phyloP scores from a whole-genome alignment of 2,888 invertebrate species.

The Mechanitis mazaeus region DNA sequence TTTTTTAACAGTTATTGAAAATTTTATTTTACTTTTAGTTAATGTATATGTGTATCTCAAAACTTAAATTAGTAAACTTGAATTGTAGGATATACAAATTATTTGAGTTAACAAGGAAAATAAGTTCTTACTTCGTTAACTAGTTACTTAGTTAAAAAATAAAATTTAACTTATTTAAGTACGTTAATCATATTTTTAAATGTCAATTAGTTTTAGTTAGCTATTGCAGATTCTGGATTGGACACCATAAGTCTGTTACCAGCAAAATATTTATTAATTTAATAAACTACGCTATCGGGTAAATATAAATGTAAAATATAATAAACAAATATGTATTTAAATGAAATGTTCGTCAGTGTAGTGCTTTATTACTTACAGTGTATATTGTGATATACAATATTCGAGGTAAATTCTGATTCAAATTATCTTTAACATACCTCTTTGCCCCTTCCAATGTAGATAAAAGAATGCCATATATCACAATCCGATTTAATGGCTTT shows the following conservation, averaged over 20 bases:
- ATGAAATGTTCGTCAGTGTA: constrained; percentile 1
- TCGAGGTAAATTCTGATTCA: constrained; percentile 22
- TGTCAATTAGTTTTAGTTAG: too few relatives aligned
- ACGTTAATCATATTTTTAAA: too few relatives aligned
- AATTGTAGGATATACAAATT: too few relatives aligned
- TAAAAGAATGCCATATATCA: constrained; percentile 27
- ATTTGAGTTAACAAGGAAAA: too few relatives aligned
- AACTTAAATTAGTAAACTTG: too few relatives aligned
- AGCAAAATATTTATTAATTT: not conserved
- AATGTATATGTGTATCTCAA: too few relatives aligned
- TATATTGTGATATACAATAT: constrained; percentile 25
- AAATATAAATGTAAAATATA: not conserved
- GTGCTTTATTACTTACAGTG: constrained; percentile 9
- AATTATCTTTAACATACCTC: constrained; percentile 8
- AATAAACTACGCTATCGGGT: not conserved
- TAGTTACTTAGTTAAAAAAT: too few relatives aligned
- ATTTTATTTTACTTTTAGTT: too few relatives aligned
- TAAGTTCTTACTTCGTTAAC: too few relatives aligned
- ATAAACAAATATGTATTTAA: constrained; percentile 1
- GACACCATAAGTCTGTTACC: not conserved
- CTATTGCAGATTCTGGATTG: too few relatives aligned
- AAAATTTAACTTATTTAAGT: too few relatives aligned
- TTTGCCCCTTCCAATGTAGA: constrained; percentile 27
- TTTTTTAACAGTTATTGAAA: too few relatives aligned
- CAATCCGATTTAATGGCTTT: constrained; percentile 25